Evolutionary conservation across 1,140 invertebrate species (phyloP), one percentile per base, ranked within the genome.

Genomic region (Hycleus cichorii): DNA sequence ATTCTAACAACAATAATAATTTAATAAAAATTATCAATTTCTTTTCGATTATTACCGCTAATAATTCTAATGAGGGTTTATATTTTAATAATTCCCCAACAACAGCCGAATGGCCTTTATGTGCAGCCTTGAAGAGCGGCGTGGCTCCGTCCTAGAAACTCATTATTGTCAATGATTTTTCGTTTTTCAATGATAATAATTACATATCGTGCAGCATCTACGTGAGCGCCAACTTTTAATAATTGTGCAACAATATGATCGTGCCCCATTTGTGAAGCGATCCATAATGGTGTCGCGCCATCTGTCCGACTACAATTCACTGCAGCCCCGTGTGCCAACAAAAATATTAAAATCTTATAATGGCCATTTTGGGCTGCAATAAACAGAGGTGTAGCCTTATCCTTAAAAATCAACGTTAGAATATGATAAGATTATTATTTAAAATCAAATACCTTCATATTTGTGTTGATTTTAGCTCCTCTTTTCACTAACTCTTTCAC

Each of bases 261-360:
- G 74, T 93, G 90, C 8, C 93, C 93, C 86, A 94, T 93, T 81
- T 97, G 94, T 43, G 90, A 83, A 3, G 92, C 88, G 66, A 97
- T 95, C 91, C 92, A 96, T 42, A 97, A 80, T 38, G 93, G 86
- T 8, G 90, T 90, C 50, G 92, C 90, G 54, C 89, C 85, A 76
- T 96, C 93, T 46, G 80, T 82, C 60, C 90, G 78, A 57, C 81
- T 76, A 0, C 78, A 75, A 71, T 94, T 89, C 38, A 84, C 80
- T 57, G 81, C 76, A 4, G 88, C 90, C 56, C 86, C 86, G 26
- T 81, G 81, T 18, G 80, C 74, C 46, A 93, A 69, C 11, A 95
- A 77, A 59, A 84, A 76, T 11, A 82, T 75, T 18, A 89, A 75
- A 55, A 91, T 85, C 24, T 86, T 83, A 32, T 84, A 80, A 75